Conservation (phyloP, 2,888 invertebrate species). For the Clitarchus hookeri region DNA sequence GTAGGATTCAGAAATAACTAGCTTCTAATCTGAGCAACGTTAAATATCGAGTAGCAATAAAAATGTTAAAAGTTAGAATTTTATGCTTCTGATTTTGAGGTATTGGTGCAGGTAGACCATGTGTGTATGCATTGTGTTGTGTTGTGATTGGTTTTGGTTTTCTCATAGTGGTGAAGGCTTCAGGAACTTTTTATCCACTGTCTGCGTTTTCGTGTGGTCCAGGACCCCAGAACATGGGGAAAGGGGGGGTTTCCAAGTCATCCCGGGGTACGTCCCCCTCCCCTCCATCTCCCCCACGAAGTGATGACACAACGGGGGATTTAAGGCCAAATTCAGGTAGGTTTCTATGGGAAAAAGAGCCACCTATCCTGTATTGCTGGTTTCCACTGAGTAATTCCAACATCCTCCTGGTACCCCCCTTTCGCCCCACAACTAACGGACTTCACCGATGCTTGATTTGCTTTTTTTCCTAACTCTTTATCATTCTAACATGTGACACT, state of each 20-base stretch:
- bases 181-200: slow-evolving; percentile 89
- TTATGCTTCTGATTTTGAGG: not conserved
- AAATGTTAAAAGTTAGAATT: not conserved
- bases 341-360: slow-evolving; percentile 20
- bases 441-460: not conserved
- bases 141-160: slow-evolving; percentile 35
- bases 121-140: not conserved
- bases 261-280: slow-evolving; percentile 41
- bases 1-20: not conserved
- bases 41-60: not conserved
- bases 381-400: not conserved
- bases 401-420: not conserved
- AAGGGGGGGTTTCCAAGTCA: slow-evolving; percentile 40
- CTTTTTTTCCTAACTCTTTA: not conserved
- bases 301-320: slow-evolving; percentile 30
- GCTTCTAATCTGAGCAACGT: not conserved
- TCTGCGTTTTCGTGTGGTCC: slow-evolving; percentile 54
- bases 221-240: slow-evolving; percentile 37
- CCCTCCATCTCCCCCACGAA: slow-evolving; percentile 37
- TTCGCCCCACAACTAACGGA: not conserved
- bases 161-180: slow-evolving; percentile 83
- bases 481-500: slow-evolving; percentile 5
- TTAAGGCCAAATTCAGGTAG: slow-evolving; percentile 36
- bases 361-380: not conserved
- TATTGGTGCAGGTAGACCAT: slow-evolving; percentile 14